These are phyloP conservation scores for Amazona guildingii DNA, from an alignment of 2,113 vertebrate species.

Conservation along the genomic window DNA sequence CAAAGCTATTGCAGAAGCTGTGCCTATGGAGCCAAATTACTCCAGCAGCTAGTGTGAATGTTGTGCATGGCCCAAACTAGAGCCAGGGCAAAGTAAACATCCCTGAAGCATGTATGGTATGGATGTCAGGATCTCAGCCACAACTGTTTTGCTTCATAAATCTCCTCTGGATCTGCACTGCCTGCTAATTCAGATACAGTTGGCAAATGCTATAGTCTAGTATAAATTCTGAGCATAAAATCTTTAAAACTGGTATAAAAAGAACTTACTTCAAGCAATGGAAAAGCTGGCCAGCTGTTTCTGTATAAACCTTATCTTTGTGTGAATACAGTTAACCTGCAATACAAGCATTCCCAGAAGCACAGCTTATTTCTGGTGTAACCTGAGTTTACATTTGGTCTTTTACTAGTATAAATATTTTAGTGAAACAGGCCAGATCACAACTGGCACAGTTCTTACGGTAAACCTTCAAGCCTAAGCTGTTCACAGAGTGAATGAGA, in stretches of 20 bases:
- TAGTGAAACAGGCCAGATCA: conserved; percentile 6
- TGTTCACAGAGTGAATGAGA: conserved; percentile 5
- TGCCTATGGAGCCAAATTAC: background rate
- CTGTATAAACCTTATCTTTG: background rate
- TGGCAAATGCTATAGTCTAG: background rate
- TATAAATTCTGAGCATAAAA: background rate
- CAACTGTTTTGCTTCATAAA: background rate
- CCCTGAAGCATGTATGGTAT: background rate
- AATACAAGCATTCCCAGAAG: background rate
- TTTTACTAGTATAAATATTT: conserved; percentile 52
- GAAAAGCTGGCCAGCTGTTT: background rate
- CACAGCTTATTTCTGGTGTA: conserved; percentile 22
- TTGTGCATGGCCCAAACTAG: background rate
- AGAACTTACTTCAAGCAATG: background rate
- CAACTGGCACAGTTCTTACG: background rate
- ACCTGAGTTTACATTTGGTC: conserved; percentile 41
- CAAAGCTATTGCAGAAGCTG: background rate
- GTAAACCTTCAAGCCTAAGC: conserved; percentile 9
- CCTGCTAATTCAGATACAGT: background rate
- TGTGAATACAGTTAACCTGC: background rate
- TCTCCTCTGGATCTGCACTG: background rate
- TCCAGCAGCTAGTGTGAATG: background rate
- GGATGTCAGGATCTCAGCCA: background rate
- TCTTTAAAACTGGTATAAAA: background rate
- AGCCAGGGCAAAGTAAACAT: background rate